Base-by-base conservation (phyloP, 2,888 invertebrate genomes). In the Tricholauxania praeusta region DNA sequence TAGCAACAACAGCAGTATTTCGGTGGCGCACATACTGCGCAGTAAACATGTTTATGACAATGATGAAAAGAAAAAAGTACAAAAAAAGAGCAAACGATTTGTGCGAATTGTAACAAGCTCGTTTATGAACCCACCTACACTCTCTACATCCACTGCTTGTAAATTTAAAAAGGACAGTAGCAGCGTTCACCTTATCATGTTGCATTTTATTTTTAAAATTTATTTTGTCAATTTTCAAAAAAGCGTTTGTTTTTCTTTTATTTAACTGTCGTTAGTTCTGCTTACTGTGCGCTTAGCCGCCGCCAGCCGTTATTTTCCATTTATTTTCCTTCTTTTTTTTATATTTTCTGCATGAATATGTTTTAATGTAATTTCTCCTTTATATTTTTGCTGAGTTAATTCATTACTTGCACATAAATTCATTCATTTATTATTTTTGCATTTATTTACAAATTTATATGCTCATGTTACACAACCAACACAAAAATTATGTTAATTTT, bases 401-500 rank as follows among this genome's bases (percentile, higher is more conserved):
- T 63, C 48, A 63, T 63, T 15, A 57, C 48, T 63, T n/a, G 48
- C 17, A 47, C 63, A 7, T 47, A 17, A 39, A 63, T 14, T 39
- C 63, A 63, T 15, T 22, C 55, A 55, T 55, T 17, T 55, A 22
- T 55, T 55, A 17, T 57, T 52, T 74, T 57, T 47, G 62, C 66
- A 72, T 60, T 72, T 48, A 60, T 72, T 19, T 62, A 65, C 39
- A 71, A 17, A 68, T n/a, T 57, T 65, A 52, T 69, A 72, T 49
- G 55, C 66, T 72, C 55, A 14, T n/a, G 55, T 17, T n/a, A 15
- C 55, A 53, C 53, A 14, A 19, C 53, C 17, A 53, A 15, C 53
- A 19, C 53, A 17, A n/a, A 14, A 14, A 53, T 53, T 10, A 53
- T 53, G 53, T 53, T 53, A 53, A 15, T 19, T 17, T 53, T 12